phyloP scores from a whole-genome alignment of 2,888 invertebrate species.

The Epinotia brunnichana region DNA sequence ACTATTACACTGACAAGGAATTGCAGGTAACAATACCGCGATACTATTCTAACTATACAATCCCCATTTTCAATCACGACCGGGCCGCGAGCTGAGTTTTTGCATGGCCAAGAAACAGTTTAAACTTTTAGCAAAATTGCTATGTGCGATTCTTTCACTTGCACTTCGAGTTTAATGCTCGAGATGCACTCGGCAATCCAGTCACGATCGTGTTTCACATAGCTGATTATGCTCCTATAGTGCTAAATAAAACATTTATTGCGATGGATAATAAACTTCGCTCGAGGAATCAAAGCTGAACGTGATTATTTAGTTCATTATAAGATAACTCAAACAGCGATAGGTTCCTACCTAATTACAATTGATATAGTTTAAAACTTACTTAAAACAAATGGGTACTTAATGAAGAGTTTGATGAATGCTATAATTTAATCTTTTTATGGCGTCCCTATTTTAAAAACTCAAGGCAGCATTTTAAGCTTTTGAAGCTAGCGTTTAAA shows the following conservation, averaged over 20 bases:
- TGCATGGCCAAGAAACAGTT: conserved; percentile 20
- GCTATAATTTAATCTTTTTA: not conserved
- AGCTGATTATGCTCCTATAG: conserved; percentile 22
- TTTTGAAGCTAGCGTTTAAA: not conserved
- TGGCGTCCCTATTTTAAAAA: not conserved
- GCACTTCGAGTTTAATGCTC: conserved; percentile 13
- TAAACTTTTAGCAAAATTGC: conserved; percentile 34
- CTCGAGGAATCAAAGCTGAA: not conserved
- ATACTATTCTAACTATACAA: conserved; percentile 31
- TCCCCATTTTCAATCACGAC: conserved; percentile 32
- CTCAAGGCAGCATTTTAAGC: not conserved
- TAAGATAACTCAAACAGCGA: too few relatives aligned
- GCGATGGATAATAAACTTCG: conserved; percentile 7
- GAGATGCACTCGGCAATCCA: conserved; percentile 15
- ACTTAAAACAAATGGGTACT: too few relatives aligned
- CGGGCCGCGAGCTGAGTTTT: conserved; percentile 32
- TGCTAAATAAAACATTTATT: conserved; percentile 17
- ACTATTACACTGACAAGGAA: conserved; percentile 97
- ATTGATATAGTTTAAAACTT: too few relatives aligned
- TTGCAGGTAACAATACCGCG: conserved; percentile 84
- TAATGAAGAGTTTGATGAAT: not conserved
- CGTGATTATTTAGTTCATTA: too few relatives aligned
- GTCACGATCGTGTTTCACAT: conserved; percentile 33
- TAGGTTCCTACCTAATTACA: too few relatives aligned
- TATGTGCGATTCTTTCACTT: conserved; percentile 20